phyloP scores from a whole-genome alignment of 2,113 vertebrate genomes.

The western clawed frog (Xenopus tropicalis) region UCB_Xtro_10.0 CM004444.2:12925501-12926000 shows the following conservation, averaged over 20 bases:
- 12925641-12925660: constrained; percentile 48
- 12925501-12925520: constrained; percentile 87
- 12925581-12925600: constrained; percentile 41
- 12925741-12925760: constrained; percentile 78
- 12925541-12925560: constrained; percentile 69
- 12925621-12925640: constrained; percentile 5
- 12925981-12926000: no score
- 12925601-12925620: constrained; percentile 41
- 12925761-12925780: constrained; percentile 63
- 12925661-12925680: constrained; percentile 52
- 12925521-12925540: constrained; percentile 79
- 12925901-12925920: not conserved
- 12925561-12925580: constrained; percentile 52
- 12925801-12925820: constrained; percentile 81
- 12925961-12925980: no score
- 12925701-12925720: constrained; percentile 52
- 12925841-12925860: constrained; percentile 95
- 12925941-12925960: no score
- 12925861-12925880: constrained; percentile 91
- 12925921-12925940: not conserved
- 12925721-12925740: constrained; percentile 55
- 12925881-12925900: constrained; percentile 70
- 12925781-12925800: constrained; percentile 79
- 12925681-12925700: constrained; percentile 51
- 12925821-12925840: constrained; percentile 91